Conservation (phyloP, 1,140 invertebrate species). For the Babylonia areolata region DNA sequence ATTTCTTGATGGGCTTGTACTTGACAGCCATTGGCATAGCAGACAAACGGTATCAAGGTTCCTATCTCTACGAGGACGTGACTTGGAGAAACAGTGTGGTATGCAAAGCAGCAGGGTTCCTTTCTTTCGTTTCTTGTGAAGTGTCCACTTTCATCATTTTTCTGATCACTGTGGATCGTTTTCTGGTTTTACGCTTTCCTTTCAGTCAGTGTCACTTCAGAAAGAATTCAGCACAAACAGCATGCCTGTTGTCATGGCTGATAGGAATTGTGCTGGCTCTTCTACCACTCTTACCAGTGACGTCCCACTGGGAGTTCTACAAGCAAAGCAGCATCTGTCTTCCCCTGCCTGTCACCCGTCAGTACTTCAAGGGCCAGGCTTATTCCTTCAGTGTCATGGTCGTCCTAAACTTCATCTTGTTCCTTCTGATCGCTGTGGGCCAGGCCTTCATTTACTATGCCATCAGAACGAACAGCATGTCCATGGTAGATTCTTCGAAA, state of each 20-base stretch:
- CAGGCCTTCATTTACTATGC: conserved; percentile 50
- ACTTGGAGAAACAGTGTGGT: conserved; percentile 54
- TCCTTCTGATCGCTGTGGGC: conserved; percentile 48
- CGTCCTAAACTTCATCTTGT: conserved; percentile 50
- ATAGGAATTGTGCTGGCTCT: conserved; percentile 39
- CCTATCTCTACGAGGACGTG: conserved; percentile 55
- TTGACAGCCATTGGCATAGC: conserved; percentile 60
- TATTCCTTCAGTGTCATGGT: conserved; percentile 53
- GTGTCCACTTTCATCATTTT: conserved; percentile 59
- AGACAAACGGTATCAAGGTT: conserved; percentile 54
- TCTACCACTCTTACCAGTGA: conserved; percentile 43
- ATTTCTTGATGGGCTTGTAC: conserved; percentile 68
- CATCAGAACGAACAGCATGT: conserved; percentile 38
- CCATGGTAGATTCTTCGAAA: conserved; percentile 11
- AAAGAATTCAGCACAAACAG: conserved; percentile 16
- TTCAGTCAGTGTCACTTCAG: conserved; percentile 44
- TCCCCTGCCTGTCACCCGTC: conserved; percentile 49
- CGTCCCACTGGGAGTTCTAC: conserved; percentile 55
- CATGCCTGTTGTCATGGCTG: conserved; percentile 38
- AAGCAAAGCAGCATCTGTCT: conserved; percentile 51
- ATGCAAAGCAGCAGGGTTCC: conserved; percentile 61
- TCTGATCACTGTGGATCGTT: conserved; percentile 63
- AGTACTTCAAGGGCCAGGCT: conserved; percentile 46
- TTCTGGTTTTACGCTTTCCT: conserved; percentile 57
- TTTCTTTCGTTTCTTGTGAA: conserved; percentile 59